Evolutionary conservation across 2,797 vertebrate genomes (phyloP).

Genomic region (Pitangus sulphuratus): DNA sequence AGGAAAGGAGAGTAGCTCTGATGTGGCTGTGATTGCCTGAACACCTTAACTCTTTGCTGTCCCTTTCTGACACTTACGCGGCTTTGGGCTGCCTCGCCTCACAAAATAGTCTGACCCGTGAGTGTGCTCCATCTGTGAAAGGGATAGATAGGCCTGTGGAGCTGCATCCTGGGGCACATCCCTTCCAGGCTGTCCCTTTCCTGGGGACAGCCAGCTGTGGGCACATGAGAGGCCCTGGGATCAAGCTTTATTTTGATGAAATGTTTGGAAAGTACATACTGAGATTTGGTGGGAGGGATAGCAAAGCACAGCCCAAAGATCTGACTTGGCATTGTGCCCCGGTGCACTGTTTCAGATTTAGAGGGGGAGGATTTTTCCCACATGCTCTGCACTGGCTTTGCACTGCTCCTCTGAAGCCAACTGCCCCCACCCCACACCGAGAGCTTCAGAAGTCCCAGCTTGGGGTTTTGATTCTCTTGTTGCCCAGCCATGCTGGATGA

Average conservation of each 20-base stretch:
- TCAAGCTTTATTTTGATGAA: not conserved
- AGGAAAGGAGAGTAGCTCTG: constrained; percentile 51
- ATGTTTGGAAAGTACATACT: not conserved
- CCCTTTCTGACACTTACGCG: not conserved
- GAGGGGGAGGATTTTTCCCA: not conserved
- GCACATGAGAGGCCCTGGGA: not conserved
- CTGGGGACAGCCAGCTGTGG: not conserved
- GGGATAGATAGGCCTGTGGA: not conserved
- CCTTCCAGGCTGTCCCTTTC: not conserved
- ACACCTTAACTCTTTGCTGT: constrained; percentile 50
- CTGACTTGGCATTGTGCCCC: not conserved
- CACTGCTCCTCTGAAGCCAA: not conserved
- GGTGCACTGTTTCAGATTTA: not conserved
- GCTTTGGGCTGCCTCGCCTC: not conserved
- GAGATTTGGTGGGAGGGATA: not conserved
- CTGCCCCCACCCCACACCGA: not conserved
- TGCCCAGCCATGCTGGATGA: not conserved
- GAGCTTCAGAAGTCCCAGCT: not conserved
- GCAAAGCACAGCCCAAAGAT: not conserved
- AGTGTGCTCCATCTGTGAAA: not conserved
- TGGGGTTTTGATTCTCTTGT: accelerated
- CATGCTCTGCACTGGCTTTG: not conserved
- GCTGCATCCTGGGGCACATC: not conserved
- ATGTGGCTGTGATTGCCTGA: not conserved
- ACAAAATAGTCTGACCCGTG: not conserved